Evolutionary conservation across 2,888 invertebrate species (phyloP).

Genomic region (Ashinkailepas kermadecensis): DNA sequence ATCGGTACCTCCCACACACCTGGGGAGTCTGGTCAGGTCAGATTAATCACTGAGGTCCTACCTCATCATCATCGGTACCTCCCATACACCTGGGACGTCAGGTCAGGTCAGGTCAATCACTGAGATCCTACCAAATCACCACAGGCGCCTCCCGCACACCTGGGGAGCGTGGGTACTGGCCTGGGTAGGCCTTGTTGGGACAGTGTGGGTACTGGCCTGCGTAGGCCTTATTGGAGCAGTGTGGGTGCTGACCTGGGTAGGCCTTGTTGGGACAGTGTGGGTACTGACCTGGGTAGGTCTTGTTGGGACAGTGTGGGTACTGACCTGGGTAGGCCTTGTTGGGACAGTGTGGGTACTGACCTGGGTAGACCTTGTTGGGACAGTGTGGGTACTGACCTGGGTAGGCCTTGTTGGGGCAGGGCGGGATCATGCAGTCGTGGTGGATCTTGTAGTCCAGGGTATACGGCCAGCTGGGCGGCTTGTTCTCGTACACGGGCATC

Average conservation of each 20-base stretch:
- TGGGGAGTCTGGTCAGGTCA: slow-evolving; percentile 35
- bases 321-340: no score
- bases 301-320: background rate
- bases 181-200: slow-evolving; percentile 48
- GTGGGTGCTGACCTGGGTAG: slow-evolving; percentile 58
- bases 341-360: no score
- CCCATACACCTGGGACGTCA: no score
- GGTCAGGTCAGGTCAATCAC: no score
- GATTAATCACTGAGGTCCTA: background rate
- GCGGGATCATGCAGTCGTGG: slow-evolving; percentile 94
- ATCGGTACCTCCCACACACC: slow-evolving; percentile 93
- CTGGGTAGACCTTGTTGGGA: no score
- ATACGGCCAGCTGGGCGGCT: slow-evolving; percentile 92
- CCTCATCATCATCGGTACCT: background rate
- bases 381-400: slow-evolving; percentile 51
- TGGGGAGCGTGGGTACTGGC: slow-evolving; percentile 38
- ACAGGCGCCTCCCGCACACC: background rate
- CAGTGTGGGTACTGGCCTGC: no score
- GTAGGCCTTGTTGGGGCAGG: slow-evolving; percentile 85
- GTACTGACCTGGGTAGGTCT: background rate
- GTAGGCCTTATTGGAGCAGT: no score
- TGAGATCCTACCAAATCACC: slow-evolving; percentile 62
- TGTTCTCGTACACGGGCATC: slow-evolving; percentile 89
- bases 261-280: slow-evolving; percentile 88
- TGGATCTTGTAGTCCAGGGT: slow-evolving; percentile 90